A percentile compares a stretch with the other conserved stretches of the same genome.
These are phyloP conservation scores for Syngnathoides biaculeatus DNA, from an alignment of 2,113 vertebrate genomes.

Conservation along the genomic window DNA sequence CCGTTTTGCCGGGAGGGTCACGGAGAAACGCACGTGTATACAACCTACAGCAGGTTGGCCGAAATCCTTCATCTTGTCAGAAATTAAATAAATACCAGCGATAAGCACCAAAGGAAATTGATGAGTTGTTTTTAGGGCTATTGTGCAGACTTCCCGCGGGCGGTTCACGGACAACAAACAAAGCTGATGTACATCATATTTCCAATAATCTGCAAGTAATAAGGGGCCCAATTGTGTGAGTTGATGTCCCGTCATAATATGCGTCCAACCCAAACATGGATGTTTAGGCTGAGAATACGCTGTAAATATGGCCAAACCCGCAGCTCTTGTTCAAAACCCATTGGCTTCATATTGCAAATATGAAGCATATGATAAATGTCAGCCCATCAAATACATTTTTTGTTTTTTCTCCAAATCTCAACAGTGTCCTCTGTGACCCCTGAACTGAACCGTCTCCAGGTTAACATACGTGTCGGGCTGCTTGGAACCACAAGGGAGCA, in stretches of 20 bases:
- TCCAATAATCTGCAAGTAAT: slow-evolving; percentile 45
- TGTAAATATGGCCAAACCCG: slow-evolving; percentile 42
- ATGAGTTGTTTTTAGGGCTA: slow-evolving; percentile 32
- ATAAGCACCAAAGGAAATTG: slow-evolving; percentile 24
- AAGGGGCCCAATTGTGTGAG: slow-evolving; percentile 47
- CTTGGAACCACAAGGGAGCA: background rate
- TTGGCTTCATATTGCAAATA: slow-evolving; percentile 13
- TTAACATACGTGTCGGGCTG: background rate
- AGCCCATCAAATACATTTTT: slow-evolving; percentile 18
- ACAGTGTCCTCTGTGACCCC: slow-evolving; percentile 22
- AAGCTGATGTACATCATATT: slow-evolving; percentile 13
- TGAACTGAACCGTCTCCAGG: slow-evolving; percentile 23
- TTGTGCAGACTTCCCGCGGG: slow-evolving; percentile 29
- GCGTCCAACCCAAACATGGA: slow-evolving; percentile 49
- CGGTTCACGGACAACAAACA: slow-evolving; percentile 50
- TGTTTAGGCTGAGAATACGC: slow-evolving; percentile 44
- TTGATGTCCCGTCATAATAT: slow-evolving; percentile 37
- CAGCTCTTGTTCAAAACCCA: slow-evolving; percentile 23
- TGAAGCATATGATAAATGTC: slow-evolving; percentile 23
- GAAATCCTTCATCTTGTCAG: slow-evolving; percentile 48
- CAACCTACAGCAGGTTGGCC: slow-evolving; percentile 6
- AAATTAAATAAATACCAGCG: slow-evolving; percentile 36
- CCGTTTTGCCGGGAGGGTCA: slow-evolving; percentile 21
- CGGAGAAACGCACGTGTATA: slow-evolving; percentile 27
- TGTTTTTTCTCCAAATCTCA: slow-evolving; percentile 6